These are phyloP conservation scores for Echinometra lucunter DNA, from an alignment of 53 echinoderm and acorn worm species.

Conservation along the genomic window DNA sequence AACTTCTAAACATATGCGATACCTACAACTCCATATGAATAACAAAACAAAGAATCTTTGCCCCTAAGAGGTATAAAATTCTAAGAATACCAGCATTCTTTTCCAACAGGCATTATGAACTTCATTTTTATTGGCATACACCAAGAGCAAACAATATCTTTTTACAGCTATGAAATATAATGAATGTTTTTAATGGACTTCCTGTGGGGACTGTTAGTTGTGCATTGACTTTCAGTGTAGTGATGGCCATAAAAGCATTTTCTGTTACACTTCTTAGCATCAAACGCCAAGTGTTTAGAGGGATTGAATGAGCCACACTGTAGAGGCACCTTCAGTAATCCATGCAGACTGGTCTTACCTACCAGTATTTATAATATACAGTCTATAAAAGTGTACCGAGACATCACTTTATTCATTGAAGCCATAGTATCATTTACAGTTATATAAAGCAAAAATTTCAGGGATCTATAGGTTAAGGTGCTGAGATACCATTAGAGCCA, in stretches of 20 bases:
- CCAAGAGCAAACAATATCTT: too few relatives aligned
- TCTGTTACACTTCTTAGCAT: too few relatives aligned
- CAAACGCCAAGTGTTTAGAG: too few relatives aligned
- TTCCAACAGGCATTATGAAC: background rate
- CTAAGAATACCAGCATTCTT: background rate
- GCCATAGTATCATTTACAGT: background rate
- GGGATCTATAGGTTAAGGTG: background rate
- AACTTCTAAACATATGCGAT: background rate
- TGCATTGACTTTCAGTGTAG: too few relatives aligned
- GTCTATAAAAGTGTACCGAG: background rate
- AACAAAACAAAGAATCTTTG: background rate
- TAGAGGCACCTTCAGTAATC: background rate
- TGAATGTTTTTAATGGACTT: too few relatives aligned
- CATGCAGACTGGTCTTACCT: background rate
- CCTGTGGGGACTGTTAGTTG: too few relatives aligned
- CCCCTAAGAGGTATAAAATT: background rate
- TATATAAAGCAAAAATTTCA: background rate
- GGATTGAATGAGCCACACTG: background rate
- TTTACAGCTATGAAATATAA: too few relatives aligned
- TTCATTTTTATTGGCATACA: background rate
- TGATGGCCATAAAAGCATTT: too few relatives aligned
- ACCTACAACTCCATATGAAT: background rate
- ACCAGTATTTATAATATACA: background rate
- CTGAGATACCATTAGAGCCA: too few relatives aligned
- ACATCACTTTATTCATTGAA: background rate